phyloP scores from a whole-genome alignment of 2,888 invertebrate species.

The Nomada ferruginata region DNA sequence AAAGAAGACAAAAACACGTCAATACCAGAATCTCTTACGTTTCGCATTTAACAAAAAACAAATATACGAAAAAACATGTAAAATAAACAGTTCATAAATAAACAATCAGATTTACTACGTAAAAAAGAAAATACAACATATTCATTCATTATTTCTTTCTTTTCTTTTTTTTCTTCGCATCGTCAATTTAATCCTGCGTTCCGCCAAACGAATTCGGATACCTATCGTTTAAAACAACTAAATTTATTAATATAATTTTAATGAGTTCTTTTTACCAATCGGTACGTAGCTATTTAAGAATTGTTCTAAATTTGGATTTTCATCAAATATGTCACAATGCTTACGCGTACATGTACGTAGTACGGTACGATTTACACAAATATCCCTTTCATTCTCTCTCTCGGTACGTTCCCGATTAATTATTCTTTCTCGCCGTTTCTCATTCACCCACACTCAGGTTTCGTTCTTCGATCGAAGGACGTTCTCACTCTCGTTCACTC shows the following conservation, averaged over 20 bases:
- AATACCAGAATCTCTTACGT: slow-evolving; percentile 61
- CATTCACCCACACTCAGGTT: slow-evolving; percentile 5
- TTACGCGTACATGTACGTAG: slow-evolving; percentile 44
- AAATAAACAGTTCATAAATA: slow-evolving; percentile 84
- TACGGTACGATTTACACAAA: slow-evolving; percentile 55
- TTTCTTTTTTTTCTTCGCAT: slow-evolving; percentile 6
- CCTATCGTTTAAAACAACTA: slow-evolving; percentile 47
- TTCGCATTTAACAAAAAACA: slow-evolving; percentile 81
- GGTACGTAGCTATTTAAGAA: slow-evolving; percentile 43
- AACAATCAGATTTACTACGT: slow-evolving; percentile 82
- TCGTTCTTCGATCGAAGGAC: not conserved
- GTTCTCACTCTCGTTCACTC: not conserved
- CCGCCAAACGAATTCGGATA: slow-evolving; percentile 75
- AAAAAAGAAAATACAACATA: slow-evolving; percentile 82
- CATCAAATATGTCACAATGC: slow-evolving; percentile 39
- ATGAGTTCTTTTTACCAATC: slow-evolving; percentile 5
- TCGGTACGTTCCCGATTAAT: slow-evolving; percentile 18
- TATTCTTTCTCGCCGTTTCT: slow-evolving; percentile 26
- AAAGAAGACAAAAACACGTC: slow-evolving; percentile 32
- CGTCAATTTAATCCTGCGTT: slow-evolving; percentile 65
- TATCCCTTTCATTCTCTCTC: slow-evolving; percentile 32
- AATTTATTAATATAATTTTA: slow-evolving; percentile 8
- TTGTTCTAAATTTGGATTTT: slow-evolving; percentile 48
- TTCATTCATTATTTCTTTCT: slow-evolving; percentile 52
- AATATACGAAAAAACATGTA: slow-evolving; percentile 79